Percentiles rank a stretch among this genome's conserved stretches.
These are phyloP conservation scores for Folsomia candida DNA, from an alignment of 2,888 invertebrate genomes.

Conservation along the genomic window DNA sequence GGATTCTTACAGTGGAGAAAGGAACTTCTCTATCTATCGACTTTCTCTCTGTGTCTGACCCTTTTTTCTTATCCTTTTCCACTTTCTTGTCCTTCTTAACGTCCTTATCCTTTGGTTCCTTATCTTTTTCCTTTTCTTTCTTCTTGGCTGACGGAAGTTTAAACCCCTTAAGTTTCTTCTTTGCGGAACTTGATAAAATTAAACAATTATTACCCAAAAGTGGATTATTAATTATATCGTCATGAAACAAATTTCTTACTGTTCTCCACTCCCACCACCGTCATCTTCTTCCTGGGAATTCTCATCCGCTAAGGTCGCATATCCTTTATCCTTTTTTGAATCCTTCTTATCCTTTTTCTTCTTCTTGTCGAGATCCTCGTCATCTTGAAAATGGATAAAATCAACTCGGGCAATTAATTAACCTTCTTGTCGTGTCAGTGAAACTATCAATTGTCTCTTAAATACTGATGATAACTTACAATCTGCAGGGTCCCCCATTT, in stretches of 20 bases:
- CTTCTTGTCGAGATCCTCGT: slow-evolving; percentile 45
- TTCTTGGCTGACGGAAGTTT: slow-evolving; percentile 31
- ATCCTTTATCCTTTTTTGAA: slow-evolving; percentile 48
- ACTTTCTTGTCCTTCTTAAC: slow-evolving; percentile 39
- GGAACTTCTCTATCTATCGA: slow-evolving; percentile 30
- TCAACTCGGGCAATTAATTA: slow-evolving; percentile 9
- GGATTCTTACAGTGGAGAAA: slow-evolving; percentile 18
- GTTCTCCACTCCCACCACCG: slow-evolving; percentile 9
- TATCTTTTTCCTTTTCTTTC: slow-evolving; percentile 30
- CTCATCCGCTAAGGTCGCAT: slow-evolving; percentile 47
- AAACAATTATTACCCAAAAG: neutral
- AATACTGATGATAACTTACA: slow-evolving; percentile 27
- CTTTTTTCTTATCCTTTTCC: slow-evolving; percentile 19
- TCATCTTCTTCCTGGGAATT: slow-evolving; percentile 49
- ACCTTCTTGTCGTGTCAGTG: neutral
- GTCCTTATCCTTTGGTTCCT: slow-evolving; percentile 40
- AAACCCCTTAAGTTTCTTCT: slow-evolving; percentile 31
- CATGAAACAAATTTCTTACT: neutral
- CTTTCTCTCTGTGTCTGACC: slow-evolving; percentile 22
- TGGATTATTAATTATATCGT: neutral
- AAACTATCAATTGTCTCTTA: neutral
- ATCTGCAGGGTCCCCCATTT: slow-evolving; percentile 16
- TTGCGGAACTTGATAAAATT: slow-evolving; percentile 40
- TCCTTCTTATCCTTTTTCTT: slow-evolving; percentile 49
- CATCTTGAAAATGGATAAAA: slow-evolving; percentile 27